Conservation (phyloP, 1,140 invertebrate genomes). For the Achroia grisella region DNA sequence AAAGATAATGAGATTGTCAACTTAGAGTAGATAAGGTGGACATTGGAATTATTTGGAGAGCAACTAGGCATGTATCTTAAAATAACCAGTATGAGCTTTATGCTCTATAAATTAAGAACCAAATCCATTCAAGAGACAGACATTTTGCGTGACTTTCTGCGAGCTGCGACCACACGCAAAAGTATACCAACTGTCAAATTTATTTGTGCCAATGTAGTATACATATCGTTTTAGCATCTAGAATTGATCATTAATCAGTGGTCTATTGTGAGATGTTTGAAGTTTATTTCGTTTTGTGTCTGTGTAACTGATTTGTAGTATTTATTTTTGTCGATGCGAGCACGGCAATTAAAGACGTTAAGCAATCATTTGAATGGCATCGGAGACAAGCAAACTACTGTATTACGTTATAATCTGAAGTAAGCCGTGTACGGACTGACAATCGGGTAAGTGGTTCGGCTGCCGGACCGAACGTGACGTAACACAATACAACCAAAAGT, state of each 20-base stretch:
- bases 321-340: conserved; percentile 19
- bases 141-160: not conserved
- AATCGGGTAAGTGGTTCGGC: conserved; percentile 47
- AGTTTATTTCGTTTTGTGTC: not conserved
- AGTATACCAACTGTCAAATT: not conserved
- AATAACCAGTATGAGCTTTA: not conserved
- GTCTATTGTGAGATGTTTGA: not conserved
- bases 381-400: conserved; percentile 57
- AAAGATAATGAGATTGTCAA: conserved; percentile 5
- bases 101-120: not conserved
- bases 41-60: conserved; percentile 2
- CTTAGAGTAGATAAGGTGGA: conserved; percentile 1
- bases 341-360: conserved; percentile 51
- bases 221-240: not conserved
- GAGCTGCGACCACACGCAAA: conserved; percentile 1
- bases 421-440: conserved; percentile 52
- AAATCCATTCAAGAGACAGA: not conserved
- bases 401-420: conserved; percentile 67
- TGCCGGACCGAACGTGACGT: conserved; percentile 36
- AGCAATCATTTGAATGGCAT: conserved; percentile 54
- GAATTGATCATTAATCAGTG: conserved; percentile 5
- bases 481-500: conserved; percentile 39
- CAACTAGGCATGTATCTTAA: not conserved
- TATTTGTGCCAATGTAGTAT: not conserved
- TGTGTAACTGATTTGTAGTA: not conserved